Base-by-base conservation (phyloP, 2,888 invertebrate genomes). In the Nematopogon swammerdamellus region DNA sequence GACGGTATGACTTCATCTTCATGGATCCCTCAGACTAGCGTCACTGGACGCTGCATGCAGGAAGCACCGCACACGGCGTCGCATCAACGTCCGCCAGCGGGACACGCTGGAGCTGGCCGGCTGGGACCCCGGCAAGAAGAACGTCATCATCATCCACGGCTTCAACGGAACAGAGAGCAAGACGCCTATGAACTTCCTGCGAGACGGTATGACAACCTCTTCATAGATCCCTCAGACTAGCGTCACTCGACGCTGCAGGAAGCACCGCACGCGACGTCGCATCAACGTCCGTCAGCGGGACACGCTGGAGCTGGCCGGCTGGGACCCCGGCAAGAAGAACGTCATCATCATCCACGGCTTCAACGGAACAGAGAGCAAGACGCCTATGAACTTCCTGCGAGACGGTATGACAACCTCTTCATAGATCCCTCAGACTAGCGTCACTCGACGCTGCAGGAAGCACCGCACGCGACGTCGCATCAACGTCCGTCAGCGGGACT, bases 301-400 rank as follows among this genome's bases (percentile, higher is more conserved):
- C 5, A 6, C 25, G 25, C 25, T 6, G 25, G 5, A 4, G 25
- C 25, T 25, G 10, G 4, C 25, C 5, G 25, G 25, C 25, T 25
- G 25, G 25, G 25, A 25, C 25, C 25, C 83, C 1, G 65, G 72
- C 43, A 83, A 83, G 57, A 88, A 87, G 60, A 89, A 88, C 53
- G 88, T 87, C 2, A 80, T 91, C 47, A 85, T 90, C 55, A 81
- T 90, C 17, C 91, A 91, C 59, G 91, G 91, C 1, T 90, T 90
- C 66, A 91, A 90, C 63, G 89, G 90, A 17, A 89, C 89, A 0
- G 83, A 86, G 61, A 76, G 81, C 49, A 88, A 88, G 63, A 81
- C 81, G 2, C 90, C 90, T 3, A 85, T 89, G 80, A 82, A 85
- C 43, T 85, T 82, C 58, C 70, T 91, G 54, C 67, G 87, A 62